phyloP scores from a whole-genome alignment of 2,113 vertebrate genomes.

The Urocolius indicus region DNA sequence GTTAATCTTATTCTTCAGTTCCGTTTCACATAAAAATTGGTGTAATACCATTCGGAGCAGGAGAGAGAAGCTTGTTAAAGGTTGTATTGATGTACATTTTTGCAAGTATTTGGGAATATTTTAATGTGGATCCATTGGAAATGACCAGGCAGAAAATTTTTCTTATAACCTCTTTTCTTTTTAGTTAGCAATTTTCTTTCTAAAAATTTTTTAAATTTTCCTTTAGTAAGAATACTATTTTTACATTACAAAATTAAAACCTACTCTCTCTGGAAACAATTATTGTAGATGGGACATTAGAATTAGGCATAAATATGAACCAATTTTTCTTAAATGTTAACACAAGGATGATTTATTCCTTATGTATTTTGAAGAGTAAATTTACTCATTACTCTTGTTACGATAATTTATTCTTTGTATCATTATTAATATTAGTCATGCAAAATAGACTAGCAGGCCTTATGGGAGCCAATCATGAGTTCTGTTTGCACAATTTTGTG shows the following conservation, averaged over 20 bases:
- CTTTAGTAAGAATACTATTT: not conserved
- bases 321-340: not conserved
- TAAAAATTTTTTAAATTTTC: not conserved
- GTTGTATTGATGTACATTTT: not conserved
- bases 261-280: constrained; percentile 23
- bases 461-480: not conserved
- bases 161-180: not conserved
- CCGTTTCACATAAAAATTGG: not conserved
- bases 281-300: constrained; percentile 5
- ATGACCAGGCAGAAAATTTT: not conserved
- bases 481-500: not conserved
- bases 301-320: not conserved
- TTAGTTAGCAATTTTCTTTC: not conserved
- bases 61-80: not conserved
- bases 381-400: not conserved
- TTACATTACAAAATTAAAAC: not conserved
- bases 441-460: not conserved
- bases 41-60: not conserved
- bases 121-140: not conserved
- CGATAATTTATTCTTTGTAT: not conserved
- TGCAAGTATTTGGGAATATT: not conserved
- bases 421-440: not conserved
- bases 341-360: not conserved
- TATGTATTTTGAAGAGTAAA: not conserved
- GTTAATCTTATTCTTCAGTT: not conserved